Base-by-base conservation (phyloP, 2,888 invertebrate genomes). In the Drosophila melanosoma region DNA sequence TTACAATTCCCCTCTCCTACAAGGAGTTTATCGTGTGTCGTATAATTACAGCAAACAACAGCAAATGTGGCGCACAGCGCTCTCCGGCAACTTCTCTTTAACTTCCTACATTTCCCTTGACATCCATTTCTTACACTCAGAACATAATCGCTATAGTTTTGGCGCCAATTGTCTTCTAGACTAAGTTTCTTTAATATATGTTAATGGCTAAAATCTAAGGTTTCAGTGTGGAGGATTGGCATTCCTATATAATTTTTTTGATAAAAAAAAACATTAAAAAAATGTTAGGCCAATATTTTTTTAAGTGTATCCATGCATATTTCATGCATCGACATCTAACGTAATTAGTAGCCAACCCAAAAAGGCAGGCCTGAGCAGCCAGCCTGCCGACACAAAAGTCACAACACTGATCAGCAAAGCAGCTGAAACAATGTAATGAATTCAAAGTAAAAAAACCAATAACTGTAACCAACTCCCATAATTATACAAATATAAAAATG, bases 381-480 rank as follows among this genome's bases (percentile, higher is more conserved):
- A 68, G 86, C 56, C 48, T 82, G 83, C 36, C 88, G 82, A 74
- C 58, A 35, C 52, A 26, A n/a, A 10, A 35, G 10, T 17, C 15
- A 17, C 26, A 36, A 60, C 70, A 84, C 64, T 81, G 69, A 42
- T 40, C 68, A 56, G 69, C 74, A 84, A 66, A 71, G 42, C 64
- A 65, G 51, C 32, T 64, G 61, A 2, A n/a, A 11, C 6, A 29
- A 38, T 1, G 3, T 8, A 35, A n/a, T n/a, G 29, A 35, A 26
- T 52, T 48, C 32, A 5, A 1, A 26, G 5, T 17, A 45, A 26
- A n/a, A 33, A n/a, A n/a, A 33, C 15, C 4, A 1, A 48, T 15
- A 2, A 20, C n/a, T 42, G 40, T 42, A 2, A 20, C 12, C 42
- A 42, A 20, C 11, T 20, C 12, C 3, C 12, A 1, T 20, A 6